A percentile compares a stretch with the other conserved stretches of the same genome.
These are phyloP conservation scores for Sclerodermus sp. DNA, from an alignment of 2,888 invertebrate species.

Conservation along the genomic window DNA sequence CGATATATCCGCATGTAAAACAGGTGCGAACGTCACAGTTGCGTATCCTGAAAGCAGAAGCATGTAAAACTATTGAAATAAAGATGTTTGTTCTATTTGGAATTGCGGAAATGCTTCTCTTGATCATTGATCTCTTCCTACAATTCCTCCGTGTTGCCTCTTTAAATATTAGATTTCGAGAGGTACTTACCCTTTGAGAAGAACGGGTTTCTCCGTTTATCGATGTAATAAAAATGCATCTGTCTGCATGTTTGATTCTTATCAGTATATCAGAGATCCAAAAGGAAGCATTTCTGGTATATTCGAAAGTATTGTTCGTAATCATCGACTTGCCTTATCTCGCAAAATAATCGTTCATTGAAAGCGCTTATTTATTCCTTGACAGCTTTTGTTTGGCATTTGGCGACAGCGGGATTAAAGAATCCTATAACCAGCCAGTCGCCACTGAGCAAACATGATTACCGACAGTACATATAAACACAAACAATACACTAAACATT, in stretches of 20 bases:
- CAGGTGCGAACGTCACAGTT: too few species aligned
- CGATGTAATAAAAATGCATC: too few species aligned
- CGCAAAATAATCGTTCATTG: conserved; percentile 20
- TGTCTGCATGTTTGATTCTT: background rate
- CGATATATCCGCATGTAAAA: too few species aligned
- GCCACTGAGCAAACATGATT: conserved; percentile 33
- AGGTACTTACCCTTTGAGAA: too few species aligned
- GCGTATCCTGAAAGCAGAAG: too few species aligned
- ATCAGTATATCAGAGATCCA: background rate
- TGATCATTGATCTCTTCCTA: too few species aligned
- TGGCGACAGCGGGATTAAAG: conserved; percentile 33
- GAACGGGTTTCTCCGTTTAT: too few species aligned
- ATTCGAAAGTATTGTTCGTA: background rate
- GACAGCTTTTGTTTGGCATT: conserved; percentile 32
- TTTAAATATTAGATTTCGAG: too few species aligned
- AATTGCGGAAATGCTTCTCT: too few species aligned
- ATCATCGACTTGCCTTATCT: conserved; percentile 18
- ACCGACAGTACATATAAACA: conserved; percentile 35
- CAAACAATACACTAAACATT: conserved; percentile 42
- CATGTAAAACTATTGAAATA: too few species aligned
- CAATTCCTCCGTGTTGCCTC: too few species aligned
- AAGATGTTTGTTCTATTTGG: too few species aligned
- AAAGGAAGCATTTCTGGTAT: background rate
- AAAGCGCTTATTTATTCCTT: conserved; percentile 26
- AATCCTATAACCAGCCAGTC: conserved; percentile 31